Base-by-base conservation (phyloP, 2,113 vertebrate species). In the Promerops cafer region DNA sequence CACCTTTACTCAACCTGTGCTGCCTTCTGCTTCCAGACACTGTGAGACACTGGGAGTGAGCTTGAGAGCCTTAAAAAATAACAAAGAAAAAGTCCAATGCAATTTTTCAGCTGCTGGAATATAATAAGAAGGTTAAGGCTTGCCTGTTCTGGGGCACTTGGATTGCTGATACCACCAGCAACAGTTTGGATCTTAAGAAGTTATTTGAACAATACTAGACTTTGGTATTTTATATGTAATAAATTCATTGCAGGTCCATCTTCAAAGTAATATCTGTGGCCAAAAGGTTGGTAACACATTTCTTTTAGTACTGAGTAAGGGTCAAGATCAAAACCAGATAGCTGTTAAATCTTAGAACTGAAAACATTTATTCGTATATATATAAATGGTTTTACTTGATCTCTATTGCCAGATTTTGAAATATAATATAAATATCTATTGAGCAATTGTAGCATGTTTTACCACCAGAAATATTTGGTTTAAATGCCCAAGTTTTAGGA, bases 101-200 rank as follows among this genome's bases (percentile, higher is more conserved):
- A 35, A 6, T 47, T 54, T 14, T 35, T 79, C 40, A 30, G 40
- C 14, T n/a, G 49, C 78, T 83, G 37, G 15, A 69, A 52, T 65
- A 16, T 31, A 30, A 15, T 0, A 2, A 50, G 20, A 68, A 27
- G 7, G 13, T 53, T 0, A 2, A 87, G 6, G 35, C 13, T 65
- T 52, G 27, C 22, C 69, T 91, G 13, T 89, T 85, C 35, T 76
- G 76, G 21, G 44, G 18, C 12, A 42, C 39, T 65, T 52, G 40
- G 7, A 6, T 84, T 60, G 65, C 77, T 78, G 77, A 35, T 68
- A 17, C 22, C 44, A 52, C 6, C 28, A 81, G 60, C 39, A 52
- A 81, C 39, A 74, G 8, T 9, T 79, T 61, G 61, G 26, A 64
- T 90, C 39, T 42, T 45, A 31, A 53, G 68, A 33, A 42, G 28